Evolutionary conservation across 2,888 invertebrate genomes (phyloP), one percentile per base, ranked within the genome.

Genomic region (Caenorhabditis sp.): DNA sequence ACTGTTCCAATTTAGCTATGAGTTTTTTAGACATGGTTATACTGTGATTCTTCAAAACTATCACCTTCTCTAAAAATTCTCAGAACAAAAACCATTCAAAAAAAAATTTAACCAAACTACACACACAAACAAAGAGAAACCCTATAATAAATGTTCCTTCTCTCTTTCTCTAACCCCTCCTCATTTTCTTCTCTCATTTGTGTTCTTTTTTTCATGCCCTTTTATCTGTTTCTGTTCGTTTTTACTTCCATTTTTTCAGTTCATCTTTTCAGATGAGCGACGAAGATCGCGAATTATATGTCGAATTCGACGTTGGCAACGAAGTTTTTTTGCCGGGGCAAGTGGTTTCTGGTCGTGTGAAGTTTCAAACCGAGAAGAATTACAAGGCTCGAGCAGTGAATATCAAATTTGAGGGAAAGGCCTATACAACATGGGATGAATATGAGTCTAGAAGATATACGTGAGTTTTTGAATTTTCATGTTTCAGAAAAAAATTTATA

Each of bases 321-420:
- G 70, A 70, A 26, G 70, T 70, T 3, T 70, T 70, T 59, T 59
- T 70, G 49, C 63, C 70, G 12, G 70, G 70, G 3, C 59, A 65
- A 0, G 62, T 62, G 8, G 59, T 70, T 12, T 43, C 70, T 3
- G 70, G 70, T 5, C 53, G 63, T 5, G 70, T 70, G 4, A 43
- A 49, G 25, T 59, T 70, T 7, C 50, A 23, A 10, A 59, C 66
- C 0, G 59, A 62, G 23, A 38, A 62, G 3, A 54, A 54, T 3
- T 70, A 70, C 59, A 70, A 70, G 17, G 70, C 66, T 5, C 52
- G 63, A 12, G 66, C 70, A 8, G 70, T 70, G 25, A 70, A 63
- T 17, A 63, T 70, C 17, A 31, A 65, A n/a, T 66, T 70, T 38
- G 59, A 66, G 52, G 70, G 66, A 59, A 20, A 10, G 3, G 70